Percentiles rank a stretch among this genome's conserved stretches.
Evolutionary conservation across 1,140 invertebrate genomes (phyloP).

Genomic region (Lysiphlebus fabarum): DNA sequence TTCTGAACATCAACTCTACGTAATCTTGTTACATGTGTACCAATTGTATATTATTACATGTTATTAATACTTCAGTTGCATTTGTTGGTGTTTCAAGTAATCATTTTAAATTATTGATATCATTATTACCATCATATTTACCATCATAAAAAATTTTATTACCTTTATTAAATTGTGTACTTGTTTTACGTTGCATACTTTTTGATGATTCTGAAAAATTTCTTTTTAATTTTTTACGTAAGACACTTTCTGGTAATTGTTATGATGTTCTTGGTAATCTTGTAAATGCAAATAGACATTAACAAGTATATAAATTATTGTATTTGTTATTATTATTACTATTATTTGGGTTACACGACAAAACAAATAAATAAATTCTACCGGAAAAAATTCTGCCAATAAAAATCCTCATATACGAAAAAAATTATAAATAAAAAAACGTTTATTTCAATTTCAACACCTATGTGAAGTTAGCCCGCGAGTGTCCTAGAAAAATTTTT

Average conservation of each 20-base stretch:
- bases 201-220: constrained; percentile 50
- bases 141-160: constrained; percentile 36
- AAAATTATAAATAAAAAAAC: too few relatives aligned
- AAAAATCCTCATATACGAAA: too few relatives aligned
- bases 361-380: too few relatives aligned
- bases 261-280: constrained; percentile 44
- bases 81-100: constrained; percentile 47
- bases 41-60: constrained; percentile 35
- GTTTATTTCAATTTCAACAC: too few relatives aligned
- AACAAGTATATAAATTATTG: constrained; percentile 35
- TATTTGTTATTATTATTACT: too few relatives aligned
- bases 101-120: constrained; percentile 35
- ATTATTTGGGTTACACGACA: too few relatives aligned
- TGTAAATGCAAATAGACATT: constrained; percentile 42
- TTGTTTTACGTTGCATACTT: constrained; percentile 36
- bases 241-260: constrained; percentile 41
- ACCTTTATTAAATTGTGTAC: constrained; percentile 23
- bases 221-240: constrained; percentile 46
- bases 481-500: too few relatives aligned
- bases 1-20: constrained; percentile 38
- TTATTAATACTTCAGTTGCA: constrained; percentile 45
- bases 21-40: constrained; percentile 22
- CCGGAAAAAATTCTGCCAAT: too few relatives aligned
- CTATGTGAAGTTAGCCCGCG: too few relatives aligned
- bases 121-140: constrained; percentile 23